These are phyloP conservation scores for Sarcophaga carnaria DNA, from an alignment of 2,888 invertebrate genomes.

Conservation along the genomic window DNA sequence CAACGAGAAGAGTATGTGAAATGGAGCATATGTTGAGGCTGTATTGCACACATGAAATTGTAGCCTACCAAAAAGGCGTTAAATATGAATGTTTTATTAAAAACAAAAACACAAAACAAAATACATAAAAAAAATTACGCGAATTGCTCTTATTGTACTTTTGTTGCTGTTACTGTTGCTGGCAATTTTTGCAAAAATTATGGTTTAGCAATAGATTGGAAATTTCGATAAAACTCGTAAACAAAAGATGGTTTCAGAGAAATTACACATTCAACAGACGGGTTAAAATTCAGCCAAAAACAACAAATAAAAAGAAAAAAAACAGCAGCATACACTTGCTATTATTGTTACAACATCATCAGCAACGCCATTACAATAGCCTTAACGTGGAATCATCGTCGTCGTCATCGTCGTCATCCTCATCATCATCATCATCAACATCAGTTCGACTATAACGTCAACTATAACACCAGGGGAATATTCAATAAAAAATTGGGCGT, in stretches of 20 bases:
- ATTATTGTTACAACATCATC: constrained; percentile 61
- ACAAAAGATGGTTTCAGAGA: constrained; percentile 65
- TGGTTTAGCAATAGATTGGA: constrained; percentile 70
- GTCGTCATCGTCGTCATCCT: constrained; percentile 43
- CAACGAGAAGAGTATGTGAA: constrained; percentile 48
- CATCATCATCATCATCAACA: constrained; percentile 55
- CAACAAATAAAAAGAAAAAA: constrained; percentile 7
- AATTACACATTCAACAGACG: constrained; percentile 51
- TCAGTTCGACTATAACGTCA: constrained; percentile 36
- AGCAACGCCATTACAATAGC: constrained; percentile 50
- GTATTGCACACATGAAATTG: constrained; percentile 37
- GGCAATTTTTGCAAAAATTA: constrained; percentile 62
- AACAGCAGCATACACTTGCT: constrained; percentile 57
- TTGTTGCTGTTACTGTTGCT: constrained; percentile 36
- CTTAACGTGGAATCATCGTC: constrained; percentile 49
- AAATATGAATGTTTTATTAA: constrained; percentile 36
- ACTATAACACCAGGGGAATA: constrained; percentile 64
- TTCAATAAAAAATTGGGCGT: constrained; percentile 70
- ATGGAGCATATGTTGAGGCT: constrained; percentile 64
- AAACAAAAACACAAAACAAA: constrained; percentile 7
- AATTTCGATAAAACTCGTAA: constrained; percentile 69
- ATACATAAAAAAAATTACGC: constrained; percentile 40
- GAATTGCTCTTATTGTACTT: constrained; percentile 45
- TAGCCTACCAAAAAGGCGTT: constrained; percentile 62
- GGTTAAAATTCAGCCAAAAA: constrained; percentile 19